Evolutionary conservation across 2,113 vertebrate species (phyloP).

Genomic region (Neoarius graeffei): DNA sequence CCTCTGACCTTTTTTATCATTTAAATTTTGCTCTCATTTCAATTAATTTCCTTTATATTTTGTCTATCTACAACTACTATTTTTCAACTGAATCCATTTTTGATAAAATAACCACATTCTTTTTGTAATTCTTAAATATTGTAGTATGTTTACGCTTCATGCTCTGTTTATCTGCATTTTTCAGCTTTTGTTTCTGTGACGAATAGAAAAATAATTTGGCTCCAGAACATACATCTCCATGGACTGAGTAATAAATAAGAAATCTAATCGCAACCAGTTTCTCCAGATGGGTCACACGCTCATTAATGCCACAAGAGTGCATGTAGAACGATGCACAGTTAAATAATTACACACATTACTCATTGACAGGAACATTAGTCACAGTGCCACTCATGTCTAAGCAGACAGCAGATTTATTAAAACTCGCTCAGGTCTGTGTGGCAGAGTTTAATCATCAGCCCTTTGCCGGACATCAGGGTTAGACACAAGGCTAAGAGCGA

Average conservation of each 20-base stretch:
- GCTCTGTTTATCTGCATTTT: slow-evolving; percentile 1
- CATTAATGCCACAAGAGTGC: background rate
- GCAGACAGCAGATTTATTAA: slow-evolving; percentile 16
- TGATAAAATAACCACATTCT: background rate
- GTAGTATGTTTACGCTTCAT: background rate
- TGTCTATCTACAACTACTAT: background rate
- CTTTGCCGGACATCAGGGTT: slow-evolving; percentile 1
- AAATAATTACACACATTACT: slow-evolving; percentile 44
- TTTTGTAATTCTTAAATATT: background rate
- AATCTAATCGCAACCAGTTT: slow-evolving; percentile 3
- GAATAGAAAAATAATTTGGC: background rate
- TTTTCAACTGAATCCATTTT: background rate
- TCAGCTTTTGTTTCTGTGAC: background rate
- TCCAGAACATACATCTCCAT: background rate
- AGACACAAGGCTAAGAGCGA: background rate
- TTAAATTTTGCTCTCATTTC: background rate
- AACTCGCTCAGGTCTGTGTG: background rate
- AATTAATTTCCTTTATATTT: background rate
- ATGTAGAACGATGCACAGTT: slow-evolving; percentile 9
- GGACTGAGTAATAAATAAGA: slow-evolving; percentile 19
- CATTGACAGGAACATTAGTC: slow-evolving; percentile 38
- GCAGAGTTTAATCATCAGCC: slow-evolving; percentile 24
- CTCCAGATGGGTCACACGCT: slow-evolving; percentile 19
- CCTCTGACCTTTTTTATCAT: background rate
- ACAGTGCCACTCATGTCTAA: slow-evolving; percentile 26